Base-by-base conservation (phyloP, 1,140 invertebrate genomes). In the Elymnias hypermnestra region DNA sequence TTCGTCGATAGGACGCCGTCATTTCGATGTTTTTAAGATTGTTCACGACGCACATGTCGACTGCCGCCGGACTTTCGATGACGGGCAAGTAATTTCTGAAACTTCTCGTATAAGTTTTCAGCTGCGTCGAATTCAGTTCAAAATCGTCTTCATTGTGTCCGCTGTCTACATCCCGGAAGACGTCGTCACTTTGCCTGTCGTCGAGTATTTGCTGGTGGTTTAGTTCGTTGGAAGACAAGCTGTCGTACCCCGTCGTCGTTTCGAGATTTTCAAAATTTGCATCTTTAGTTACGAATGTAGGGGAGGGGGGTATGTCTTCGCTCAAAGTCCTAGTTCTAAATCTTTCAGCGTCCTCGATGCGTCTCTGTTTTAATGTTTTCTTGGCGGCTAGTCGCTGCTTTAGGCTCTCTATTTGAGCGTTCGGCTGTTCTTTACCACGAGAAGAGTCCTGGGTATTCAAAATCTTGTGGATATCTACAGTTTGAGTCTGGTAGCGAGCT, bases 401-500 rank as follows among this genome's bases (percentile, higher is more conserved):
- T n/a, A 86, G 75, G 68, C 86, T 55, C 58, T 87, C 58, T 58
- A 89, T 63, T 63, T 87, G 19, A 40, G 77, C 47, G 48, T 77
- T 56, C 0, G 46, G 45, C 5, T 53, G 41, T 10, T 53, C 41
- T 22, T 36, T 45, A 8, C 40, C 54, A 5, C 25, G 41, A n/a
- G 51, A 46, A 26, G 28, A 23, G 13, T 52, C 49, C 28, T 51
- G 48, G n/a, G 49, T 42, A 0, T 67, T 51, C 2, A 79, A 41
- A 3, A 76, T 72, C 10, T 75, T 81, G 37, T 67, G 56, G n/a
- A 74, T 66, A 36, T 72, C 63, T 13, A 86, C 74, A 9, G 92
- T 91, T 64, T 91, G 90, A 0, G 92, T 93, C 74, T 92, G 90
- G 63, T 92, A 94, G 50, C 92, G 87, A 7, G 90, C 87, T 56